Evolutionary conservation across 1,140 invertebrate genomes (phyloP), one percentile per base, ranked within the genome.

Genomic region (Brachionus rotundiformis): DNA sequence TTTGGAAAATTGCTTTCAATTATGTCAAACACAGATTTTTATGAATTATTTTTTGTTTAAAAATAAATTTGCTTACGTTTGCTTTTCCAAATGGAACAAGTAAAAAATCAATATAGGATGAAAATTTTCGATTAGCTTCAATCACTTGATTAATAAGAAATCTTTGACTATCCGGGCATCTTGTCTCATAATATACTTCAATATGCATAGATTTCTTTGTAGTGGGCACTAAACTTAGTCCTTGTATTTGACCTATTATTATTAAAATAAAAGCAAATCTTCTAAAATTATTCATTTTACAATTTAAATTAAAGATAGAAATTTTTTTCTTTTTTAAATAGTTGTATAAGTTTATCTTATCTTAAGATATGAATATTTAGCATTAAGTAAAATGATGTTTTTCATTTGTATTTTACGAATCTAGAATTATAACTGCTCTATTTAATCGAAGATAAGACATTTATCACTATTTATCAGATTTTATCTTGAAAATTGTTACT

Each of bases 81-180:
- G 76, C 76, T 79, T 79, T 79, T 8, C 76, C 76, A 13, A 79
- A 79, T 63, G 76, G 76, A 5, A 79, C n/a, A 13, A 79, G 33
- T 4, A 16, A 7, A 41, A 79, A 39, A 31, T 54, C 23, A 23
- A 79, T 25, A 54, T 25, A n/a, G 4, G 76, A 63, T 63, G 59
- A 79, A 59, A 79, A 63, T 79, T 23, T 33, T 36, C 10, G 0
- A 25, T 39, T n/a, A n/a, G 76, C 59, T 23, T 59, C 16, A 2
- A 49, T 19, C 5, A 79, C 59, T 54, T 73, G 68, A 27, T 73
- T 44, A 11, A 73, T 4, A 25, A 73, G 25, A 44, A 73, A 73
- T 44, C 36, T 19, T 25, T 25, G n/a, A 23, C 76, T 79, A n/a
- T 79, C 76, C 19, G 76, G 76, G 59, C 76, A 79, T 25, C 23